Conservation (phyloP, 37 sponge, comb jelly and placozoan genomes). For the Theonella swinhoei region DNA sequence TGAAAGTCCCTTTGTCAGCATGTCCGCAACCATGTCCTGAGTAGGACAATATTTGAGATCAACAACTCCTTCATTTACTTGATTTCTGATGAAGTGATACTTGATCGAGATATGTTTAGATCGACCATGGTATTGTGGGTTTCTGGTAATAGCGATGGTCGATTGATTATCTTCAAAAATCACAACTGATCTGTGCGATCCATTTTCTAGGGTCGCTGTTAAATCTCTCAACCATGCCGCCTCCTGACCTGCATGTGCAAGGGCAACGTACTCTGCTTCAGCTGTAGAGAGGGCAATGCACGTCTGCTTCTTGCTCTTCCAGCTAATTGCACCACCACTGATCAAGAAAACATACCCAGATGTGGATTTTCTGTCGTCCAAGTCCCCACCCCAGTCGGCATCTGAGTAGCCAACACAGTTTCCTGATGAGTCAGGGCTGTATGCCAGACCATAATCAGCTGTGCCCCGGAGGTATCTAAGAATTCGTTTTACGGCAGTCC, state of each 20-base stretch:
- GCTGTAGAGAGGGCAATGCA: slow-evolving; percentile 47
- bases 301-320: slow-evolving; percentile 50
- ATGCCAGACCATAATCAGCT: too few species aligned
- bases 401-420: slow-evolving; percentile 56
- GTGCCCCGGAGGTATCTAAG: slow-evolving; percentile 43
- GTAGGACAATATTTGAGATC: slow-evolving; percentile 42
- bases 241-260: slow-evolving; percentile 54
- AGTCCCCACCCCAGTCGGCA: slow-evolving; percentile 60
- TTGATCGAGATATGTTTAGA: slow-evolving; percentile 57
- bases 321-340: too few species aligned
- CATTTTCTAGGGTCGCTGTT: not conserved
- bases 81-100: slow-evolving; percentile 41
- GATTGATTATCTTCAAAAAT: slow-evolving; percentile 70
- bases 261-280: slow-evolving; percentile 58
- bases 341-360: too few species aligned
- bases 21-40: too few species aligned
- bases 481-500: slow-evolving; percentile 45
- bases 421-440: too few species aligned
- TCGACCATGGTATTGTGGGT: slow-evolving; percentile 54
- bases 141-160: too few species aligned
- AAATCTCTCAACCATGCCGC: too few species aligned
- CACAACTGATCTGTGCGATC: slow-evolving; percentile 1
- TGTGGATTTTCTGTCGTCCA: slow-evolving; percentile 22
- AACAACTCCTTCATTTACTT: too few species aligned
- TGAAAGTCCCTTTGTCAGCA: too few species aligned